Evolutionary conservation across 2,888 invertebrate species (phyloP).

Genomic region (Ophion ellenae): DNA sequence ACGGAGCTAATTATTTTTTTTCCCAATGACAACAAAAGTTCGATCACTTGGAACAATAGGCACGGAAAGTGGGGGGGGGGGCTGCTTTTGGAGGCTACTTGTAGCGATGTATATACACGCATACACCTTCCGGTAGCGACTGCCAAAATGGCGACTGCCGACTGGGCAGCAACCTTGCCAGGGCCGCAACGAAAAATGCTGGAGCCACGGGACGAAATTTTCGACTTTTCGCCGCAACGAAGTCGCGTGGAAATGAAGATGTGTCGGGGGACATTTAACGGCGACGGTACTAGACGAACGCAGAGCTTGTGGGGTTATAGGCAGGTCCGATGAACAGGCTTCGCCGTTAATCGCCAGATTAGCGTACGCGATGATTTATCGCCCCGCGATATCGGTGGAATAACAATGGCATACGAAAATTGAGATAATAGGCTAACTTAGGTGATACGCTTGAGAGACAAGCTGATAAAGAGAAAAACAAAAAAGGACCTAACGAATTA

Average conservation of each 20-base stretch:
- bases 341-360: background rate
- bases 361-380: conserved; percentile 25
- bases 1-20: background rate
- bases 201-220: background rate
- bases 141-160: conserved; percentile 83
- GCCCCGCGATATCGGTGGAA: conserved; percentile 12
- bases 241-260: background rate
- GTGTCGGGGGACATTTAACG: background rate
- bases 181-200: conserved; percentile 58
- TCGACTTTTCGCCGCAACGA: background rate
- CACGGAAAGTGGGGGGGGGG: conserved; percentile 31
- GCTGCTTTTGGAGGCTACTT: conserved; percentile 54
- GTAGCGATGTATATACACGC: conserved; percentile 37
- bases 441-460: background rate
- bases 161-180: conserved; percentile 71
- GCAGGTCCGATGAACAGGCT: background rate
- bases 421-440: conserved; percentile 1
- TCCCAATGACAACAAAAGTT: conserved; percentile 17
- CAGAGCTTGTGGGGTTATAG: background rate
- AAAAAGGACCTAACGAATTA: conserved; percentile 1
- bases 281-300: background rate
- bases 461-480: background rate
- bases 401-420: background rate
- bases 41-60: conserved; percentile 26
- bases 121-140: conserved; percentile 76